Percentiles rank a stretch among this genome's conserved stretches.
Conservation (phyloP, 2,888 invertebrate genomes). For the Schrankia costaestrigalis region DNA sequence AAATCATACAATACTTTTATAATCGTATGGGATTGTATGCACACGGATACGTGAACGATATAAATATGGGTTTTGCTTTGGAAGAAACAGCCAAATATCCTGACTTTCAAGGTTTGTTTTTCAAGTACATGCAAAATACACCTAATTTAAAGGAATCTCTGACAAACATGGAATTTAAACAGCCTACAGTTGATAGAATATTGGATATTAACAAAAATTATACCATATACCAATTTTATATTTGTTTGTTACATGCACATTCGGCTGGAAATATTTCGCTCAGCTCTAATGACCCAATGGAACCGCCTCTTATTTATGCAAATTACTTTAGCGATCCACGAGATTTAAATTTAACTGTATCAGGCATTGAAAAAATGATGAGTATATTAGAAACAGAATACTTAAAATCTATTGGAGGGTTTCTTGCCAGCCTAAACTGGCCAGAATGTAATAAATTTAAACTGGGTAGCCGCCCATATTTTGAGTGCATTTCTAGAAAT, state of each 20-base stretch:
- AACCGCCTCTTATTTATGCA: slow-evolving; percentile 42
- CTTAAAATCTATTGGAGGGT: slow-evolving; percentile 17
- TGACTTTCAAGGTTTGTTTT: slow-evolving; percentile 49
- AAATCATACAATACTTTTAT: slow-evolving; percentile 66
- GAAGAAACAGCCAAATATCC: slow-evolving; percentile 43
- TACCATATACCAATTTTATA: slow-evolving; percentile 47
- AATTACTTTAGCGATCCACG: slow-evolving; percentile 78
- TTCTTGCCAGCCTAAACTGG: slow-evolving; percentile 40
- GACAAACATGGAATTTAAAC: slow-evolving; percentile 30
- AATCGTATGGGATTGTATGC: slow-evolving; percentile 72
- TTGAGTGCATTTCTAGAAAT: slow-evolving; percentile 68
- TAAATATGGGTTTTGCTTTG: slow-evolving; percentile 37
- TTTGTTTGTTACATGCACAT: slow-evolving; percentile 68
- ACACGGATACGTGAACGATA: slow-evolving; percentile 78
- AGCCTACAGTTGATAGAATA: slow-evolving; percentile 36
- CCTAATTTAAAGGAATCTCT: slow-evolving; percentile 1
- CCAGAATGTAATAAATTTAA: slow-evolving; percentile 39
- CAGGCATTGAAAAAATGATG: slow-evolving; percentile 46
- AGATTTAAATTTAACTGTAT: slow-evolving; percentile 65
- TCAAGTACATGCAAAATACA: slow-evolving; percentile 47
- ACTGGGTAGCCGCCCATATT: slow-evolving; percentile 43
- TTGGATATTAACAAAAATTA: slow-evolving; percentile 40
- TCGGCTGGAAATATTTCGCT: slow-evolving; percentile 80
- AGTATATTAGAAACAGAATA: slow-evolving; percentile 33
- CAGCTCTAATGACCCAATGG: slow-evolving; percentile 75